Conservation (phyloP, 1,140 invertebrate species). For the Drosophila triauraria region DNA sequence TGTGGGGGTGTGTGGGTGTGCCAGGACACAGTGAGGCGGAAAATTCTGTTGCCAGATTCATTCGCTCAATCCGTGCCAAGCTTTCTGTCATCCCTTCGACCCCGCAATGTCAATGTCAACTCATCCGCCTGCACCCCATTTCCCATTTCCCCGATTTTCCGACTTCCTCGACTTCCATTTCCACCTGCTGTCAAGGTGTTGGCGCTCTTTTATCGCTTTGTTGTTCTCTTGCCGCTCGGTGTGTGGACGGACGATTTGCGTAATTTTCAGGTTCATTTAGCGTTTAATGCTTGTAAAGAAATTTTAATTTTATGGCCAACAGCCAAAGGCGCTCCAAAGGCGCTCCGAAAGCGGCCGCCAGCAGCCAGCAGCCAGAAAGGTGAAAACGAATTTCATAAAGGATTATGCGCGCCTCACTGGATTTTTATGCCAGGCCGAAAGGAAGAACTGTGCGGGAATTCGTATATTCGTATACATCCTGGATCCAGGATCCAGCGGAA, state of each 20-base stretch:
- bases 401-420: slow-evolving; percentile 70
- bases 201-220: slow-evolving; percentile 59
- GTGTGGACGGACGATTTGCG: slow-evolving; percentile 70
- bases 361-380: slow-evolving; percentile 46
- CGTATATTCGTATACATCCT: slow-evolving; percentile 16
- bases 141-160: neutral
- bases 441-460: neutral
- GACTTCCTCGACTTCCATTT: neutral
- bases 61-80: slow-evolving; percentile 65
- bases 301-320: slow-evolving; percentile 82
- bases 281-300: slow-evolving; percentile 84
- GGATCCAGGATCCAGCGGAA: slow-evolving; percentile 1
- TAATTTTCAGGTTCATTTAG: slow-evolving; percentile 85
- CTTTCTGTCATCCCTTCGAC: slow-evolving; percentile 25
- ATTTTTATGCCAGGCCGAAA: slow-evolving; percentile 26
- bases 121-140: slow-evolving; percentile 6
- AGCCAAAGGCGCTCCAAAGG: slow-evolving; percentile 59
- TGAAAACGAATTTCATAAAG: slow-evolving; percentile 76
- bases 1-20: slow-evolving; percentile 9
- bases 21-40: slow-evolving; percentile 50
- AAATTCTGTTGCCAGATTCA: slow-evolving; percentile 68
- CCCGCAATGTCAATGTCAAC: slow-evolving; percentile 70
- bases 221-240: slow-evolving; percentile 35
- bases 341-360: slow-evolving; percentile 1
- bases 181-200: slow-evolving; percentile 54